Evolutionary conservation across 1,140 invertebrate genomes (phyloP).

Genomic region (Listronotus oregonensis): DNA sequence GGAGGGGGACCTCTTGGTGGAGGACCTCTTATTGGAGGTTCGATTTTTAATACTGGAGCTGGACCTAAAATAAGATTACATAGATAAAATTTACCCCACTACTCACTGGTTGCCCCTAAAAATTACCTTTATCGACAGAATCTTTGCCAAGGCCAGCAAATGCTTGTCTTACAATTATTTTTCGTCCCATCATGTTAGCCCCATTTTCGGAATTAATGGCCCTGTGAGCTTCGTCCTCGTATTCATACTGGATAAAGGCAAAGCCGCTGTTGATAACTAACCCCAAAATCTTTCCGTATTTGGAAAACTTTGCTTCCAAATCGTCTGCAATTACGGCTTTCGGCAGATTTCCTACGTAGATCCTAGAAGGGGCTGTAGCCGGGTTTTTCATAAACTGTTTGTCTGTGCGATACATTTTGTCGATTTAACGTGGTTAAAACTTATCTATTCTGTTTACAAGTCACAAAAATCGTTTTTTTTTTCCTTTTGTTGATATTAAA

Average conservation of each 20-base stretch:
- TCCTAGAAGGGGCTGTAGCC: conserved; percentile 68
- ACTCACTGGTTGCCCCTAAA: not conserved
- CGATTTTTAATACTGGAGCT: not conserved
- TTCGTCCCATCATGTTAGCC: conserved; percentile 71
- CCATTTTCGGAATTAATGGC: conserved; percentile 74
- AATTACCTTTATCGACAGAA: conserved; percentile 10
- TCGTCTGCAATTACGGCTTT: conserved; percentile 69
- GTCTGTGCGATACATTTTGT: conserved; percentile 53
- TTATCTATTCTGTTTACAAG: no score
- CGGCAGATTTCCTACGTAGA: conserved; percentile 76
- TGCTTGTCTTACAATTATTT: conserved; percentile 64
- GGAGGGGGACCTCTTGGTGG: conserved; percentile 2
- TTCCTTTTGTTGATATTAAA: no score
- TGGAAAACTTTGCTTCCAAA: conserved; percentile 73
- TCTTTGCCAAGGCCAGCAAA: conserved; percentile 45
- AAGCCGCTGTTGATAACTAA: conserved; percentile 76
- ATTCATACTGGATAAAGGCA: conserved; percentile 84
- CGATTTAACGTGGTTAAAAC: no score
- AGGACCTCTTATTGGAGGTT: not conserved
- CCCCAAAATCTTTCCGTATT: conserved; percentile 74
- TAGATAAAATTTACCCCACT: no score
- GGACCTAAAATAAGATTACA: no score
- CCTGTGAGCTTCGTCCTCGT: conserved; percentile 71
- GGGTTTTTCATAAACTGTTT: conserved; percentile 68
- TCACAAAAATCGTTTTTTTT: no score